Evolutionary conservation across 2,888 invertebrate species (phyloP).

Genomic region (Scrobipalpa atriplicella): DNA sequence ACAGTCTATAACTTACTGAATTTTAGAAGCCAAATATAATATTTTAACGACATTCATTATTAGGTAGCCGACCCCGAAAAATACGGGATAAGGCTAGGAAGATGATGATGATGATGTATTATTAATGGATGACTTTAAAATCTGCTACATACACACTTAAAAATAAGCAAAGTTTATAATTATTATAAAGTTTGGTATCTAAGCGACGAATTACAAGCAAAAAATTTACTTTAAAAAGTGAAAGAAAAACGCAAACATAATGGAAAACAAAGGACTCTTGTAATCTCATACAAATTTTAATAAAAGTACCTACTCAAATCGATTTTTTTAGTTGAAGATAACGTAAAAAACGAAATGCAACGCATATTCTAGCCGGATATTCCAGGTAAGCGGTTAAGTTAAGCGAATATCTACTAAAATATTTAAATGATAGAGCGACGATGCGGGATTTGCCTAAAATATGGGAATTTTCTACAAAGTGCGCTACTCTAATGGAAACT

Average conservation of each 20-base stretch:
- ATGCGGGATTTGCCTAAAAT: slow-evolving; percentile 41
- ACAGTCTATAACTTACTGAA: too few relatives aligned
- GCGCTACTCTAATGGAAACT: slow-evolving; percentile 23
- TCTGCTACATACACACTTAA: too few relatives aligned
- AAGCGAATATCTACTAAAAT: slow-evolving; percentile 7
- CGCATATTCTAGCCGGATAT: background rate
- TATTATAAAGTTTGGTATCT: too few relatives aligned
- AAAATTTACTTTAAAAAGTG: background rate
- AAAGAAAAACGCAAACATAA: background rate
- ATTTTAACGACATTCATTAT: too few relatives aligned
- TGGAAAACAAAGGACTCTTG: background rate
- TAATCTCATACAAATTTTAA: background rate
- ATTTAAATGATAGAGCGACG: slow-evolving; percentile 21
- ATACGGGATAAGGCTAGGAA: too few relatives aligned
- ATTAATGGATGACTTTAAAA: too few relatives aligned
- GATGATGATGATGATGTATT: too few relatives aligned
- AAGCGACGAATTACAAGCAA: too few relatives aligned
- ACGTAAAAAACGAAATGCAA: background rate
- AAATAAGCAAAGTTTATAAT: too few relatives aligned
- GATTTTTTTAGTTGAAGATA: background rate
- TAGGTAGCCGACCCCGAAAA: too few relatives aligned
- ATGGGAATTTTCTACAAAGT: slow-evolving; percentile 39
- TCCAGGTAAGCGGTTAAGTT: background rate
- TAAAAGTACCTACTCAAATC: too few relatives aligned
- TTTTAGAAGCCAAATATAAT: too few relatives aligned